Evolutionary conservation across 2,113 vertebrate species (phyloP), one percentile per base, ranked within the genome.

Genomic region (Coptodon rendalli): DNA sequence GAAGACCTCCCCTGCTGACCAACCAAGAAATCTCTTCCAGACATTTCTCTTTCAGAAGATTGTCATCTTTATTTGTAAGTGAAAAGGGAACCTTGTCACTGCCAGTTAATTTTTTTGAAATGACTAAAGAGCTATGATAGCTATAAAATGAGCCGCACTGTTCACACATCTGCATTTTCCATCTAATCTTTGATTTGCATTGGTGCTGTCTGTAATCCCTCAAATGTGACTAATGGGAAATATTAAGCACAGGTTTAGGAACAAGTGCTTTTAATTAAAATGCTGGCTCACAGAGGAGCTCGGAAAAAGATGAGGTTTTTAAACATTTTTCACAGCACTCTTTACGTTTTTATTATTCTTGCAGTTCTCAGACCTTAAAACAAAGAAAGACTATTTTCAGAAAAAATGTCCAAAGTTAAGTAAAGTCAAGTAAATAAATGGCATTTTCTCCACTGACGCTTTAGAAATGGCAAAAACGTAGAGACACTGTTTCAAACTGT

Each of bases 211-310:
- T 95, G 95, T 94, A 96, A 96, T 96, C 95, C 95, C 91, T 96
- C 94, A 96, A 95, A 96, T 92, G 94, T 95, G 94, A 96, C 95
- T 95, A 96, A 96, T 95, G 93, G 94, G 94, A 96, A 96, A 95
- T 94, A 96, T 96, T 95, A 95, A 94, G 93, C 85, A 86, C 90
- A 96, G 90, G 91, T 96, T 95, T 86, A 34, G 90, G 87, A 95
- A 93, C 94, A 95, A 95, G 91, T 95, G 95, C 95, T 94, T 96
- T 95, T 95, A 96, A 97, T 96, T 96, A 95, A 96, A 94, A 96
- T 89, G 29, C 82, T 85, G 86, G 63, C 92, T 96, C 92, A 84
- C 88, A 89, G 87, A 95, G 89, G 86, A 89, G 81, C 88, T 86
- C 94, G 79, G 85, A 90, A 93, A 89, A 92, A 79, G 40, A 80